Evolutionary conservation across 2,113 vertebrate genomes (phyloP).

Genomic region (Nanorana parkeri): DNA sequence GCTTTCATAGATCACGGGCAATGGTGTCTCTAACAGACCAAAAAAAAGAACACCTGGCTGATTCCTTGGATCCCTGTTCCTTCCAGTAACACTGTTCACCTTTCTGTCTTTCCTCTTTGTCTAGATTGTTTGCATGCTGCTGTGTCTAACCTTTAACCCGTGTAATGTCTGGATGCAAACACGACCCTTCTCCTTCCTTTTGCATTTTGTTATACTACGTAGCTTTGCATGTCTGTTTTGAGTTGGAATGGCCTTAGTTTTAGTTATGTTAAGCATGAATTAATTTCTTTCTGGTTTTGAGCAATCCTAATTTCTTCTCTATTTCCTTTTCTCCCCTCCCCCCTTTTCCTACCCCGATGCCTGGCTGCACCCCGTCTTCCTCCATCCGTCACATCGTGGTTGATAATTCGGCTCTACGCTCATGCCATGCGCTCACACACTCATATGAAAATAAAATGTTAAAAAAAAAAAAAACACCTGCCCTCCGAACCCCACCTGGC

Average conservation of each 20-base stretch:
- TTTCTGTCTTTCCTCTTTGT: slow-evolving; percentile 11
- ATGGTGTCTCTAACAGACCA: neutral
- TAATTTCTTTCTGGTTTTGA: slow-evolving; percentile 66
- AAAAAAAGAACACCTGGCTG: slow-evolving; percentile 17
- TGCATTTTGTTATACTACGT: slow-evolving; percentile 60
- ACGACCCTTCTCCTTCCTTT: slow-evolving; percentile 9
- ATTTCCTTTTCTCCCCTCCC: slow-evolving; percentile 81
- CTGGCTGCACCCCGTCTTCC: slow-evolving; percentile 68
- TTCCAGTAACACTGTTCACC: slow-evolving; percentile 2
- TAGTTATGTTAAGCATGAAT: slow-evolving; percentile 85
- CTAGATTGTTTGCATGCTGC: slow-evolving; percentile 74
- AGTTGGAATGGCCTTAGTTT: slow-evolving; percentile 79
- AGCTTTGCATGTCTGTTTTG: slow-evolving; percentile 83
- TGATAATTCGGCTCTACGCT: slow-evolving; percentile 80
- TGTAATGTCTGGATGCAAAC: slow-evolving; percentile 55
- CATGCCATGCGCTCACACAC: slow-evolving; percentile 74
- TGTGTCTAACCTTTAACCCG: slow-evolving; percentile 63
- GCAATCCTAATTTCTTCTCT: slow-evolving; percentile 84
- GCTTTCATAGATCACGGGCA: neutral
- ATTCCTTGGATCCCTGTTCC: slow-evolving; percentile 9
- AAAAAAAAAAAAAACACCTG: slow-evolving; percentile 68
- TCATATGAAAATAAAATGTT: slow-evolving; percentile 37
- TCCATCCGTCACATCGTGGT: slow-evolving; percentile 83
- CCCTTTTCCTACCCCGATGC: slow-evolving; percentile 47
- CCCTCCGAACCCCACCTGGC: slow-evolving; percentile 69